These are phyloP conservation scores for Dicrurus megarhynchus DNA, from an alignment of 2,113 vertebrate genomes.

Conservation along the genomic window DNA sequence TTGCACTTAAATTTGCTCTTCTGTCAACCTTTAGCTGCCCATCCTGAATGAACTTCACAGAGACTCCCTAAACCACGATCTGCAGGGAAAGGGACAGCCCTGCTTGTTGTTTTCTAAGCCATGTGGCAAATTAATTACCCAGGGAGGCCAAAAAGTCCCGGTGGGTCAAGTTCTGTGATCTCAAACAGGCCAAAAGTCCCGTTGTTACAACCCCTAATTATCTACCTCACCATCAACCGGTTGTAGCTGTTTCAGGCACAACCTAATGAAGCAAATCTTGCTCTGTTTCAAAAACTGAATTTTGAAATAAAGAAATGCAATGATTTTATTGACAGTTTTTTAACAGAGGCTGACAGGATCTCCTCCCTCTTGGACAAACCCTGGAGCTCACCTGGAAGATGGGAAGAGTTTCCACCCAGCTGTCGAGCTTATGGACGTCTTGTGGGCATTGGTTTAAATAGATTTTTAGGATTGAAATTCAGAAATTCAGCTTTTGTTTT, in stretches of 20 bases:
- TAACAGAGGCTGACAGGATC: background rate
- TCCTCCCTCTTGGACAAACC: background rate
- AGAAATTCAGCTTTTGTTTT: background rate
- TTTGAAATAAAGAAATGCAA: background rate
- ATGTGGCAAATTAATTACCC: constrained; percentile 23
- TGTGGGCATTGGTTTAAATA: background rate
- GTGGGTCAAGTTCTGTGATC: background rate
- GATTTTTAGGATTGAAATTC: background rate
- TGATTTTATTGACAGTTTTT: background rate
- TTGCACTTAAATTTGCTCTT: background rate
- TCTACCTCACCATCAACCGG: background rate
- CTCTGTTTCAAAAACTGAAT: background rate
- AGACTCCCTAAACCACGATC: background rate
- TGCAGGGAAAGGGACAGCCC: background rate
- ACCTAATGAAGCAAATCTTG: fast-evolving
- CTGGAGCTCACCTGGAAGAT: background rate
- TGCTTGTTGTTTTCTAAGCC: background rate
- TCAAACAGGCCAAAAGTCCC: background rate
- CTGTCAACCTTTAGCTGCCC: background rate
- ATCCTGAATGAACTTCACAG: background rate
- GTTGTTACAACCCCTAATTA: background rate
- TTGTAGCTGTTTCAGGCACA: background rate
- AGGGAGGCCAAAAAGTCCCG: background rate
- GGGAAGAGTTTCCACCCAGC: background rate
- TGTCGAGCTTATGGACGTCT: background rate